Percentiles rank a stretch among this genome's conserved stretches.
phyloP scores from a whole-genome alignment of 2,797 vertebrate species.

The Kryptolebias ocellatus region DNA sequence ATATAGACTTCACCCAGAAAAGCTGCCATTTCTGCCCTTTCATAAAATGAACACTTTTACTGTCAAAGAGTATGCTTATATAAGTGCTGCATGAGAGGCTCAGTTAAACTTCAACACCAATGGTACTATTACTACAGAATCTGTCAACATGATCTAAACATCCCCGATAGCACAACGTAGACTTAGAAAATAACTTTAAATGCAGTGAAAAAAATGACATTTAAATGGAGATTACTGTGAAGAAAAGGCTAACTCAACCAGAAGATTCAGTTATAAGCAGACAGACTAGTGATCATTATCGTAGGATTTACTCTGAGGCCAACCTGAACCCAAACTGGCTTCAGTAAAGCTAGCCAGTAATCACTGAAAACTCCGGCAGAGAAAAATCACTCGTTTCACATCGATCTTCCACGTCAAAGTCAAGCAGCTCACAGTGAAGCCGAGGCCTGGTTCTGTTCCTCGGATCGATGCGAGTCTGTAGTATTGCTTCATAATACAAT shows the following conservation, averaged over 20 bases:
- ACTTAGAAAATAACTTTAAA: no score
- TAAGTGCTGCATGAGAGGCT: no score
- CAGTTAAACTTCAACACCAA: no score
- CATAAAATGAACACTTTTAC: no score
- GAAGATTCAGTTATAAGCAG: no score
- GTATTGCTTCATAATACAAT: background rate
- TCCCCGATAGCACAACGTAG: no score
- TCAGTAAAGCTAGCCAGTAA: background rate
- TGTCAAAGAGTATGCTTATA: background rate
- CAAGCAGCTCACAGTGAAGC: slow-evolving; percentile 64
- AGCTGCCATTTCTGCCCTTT: background rate
- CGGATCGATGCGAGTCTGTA: slow-evolving; percentile 32
- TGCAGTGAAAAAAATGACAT: no score
- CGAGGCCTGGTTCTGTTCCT: slow-evolving; percentile 23
- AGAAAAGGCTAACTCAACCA: no score
- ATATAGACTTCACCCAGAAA: background rate
- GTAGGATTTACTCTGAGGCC: slow-evolving; percentile 12
- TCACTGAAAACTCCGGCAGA: slow-evolving; percentile 20
- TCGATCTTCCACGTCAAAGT: slow-evolving; percentile 38
- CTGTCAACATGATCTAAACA: no score
- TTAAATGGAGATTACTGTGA: no score
- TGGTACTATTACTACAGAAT: no score
- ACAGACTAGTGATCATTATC: background rate
- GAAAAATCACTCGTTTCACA: slow-evolving; percentile 35
- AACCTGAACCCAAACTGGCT: slow-evolving; percentile 24